phyloP scores from a whole-genome alignment of 2,113 vertebrate genomes.

The Bubo blakistoni region DNA sequence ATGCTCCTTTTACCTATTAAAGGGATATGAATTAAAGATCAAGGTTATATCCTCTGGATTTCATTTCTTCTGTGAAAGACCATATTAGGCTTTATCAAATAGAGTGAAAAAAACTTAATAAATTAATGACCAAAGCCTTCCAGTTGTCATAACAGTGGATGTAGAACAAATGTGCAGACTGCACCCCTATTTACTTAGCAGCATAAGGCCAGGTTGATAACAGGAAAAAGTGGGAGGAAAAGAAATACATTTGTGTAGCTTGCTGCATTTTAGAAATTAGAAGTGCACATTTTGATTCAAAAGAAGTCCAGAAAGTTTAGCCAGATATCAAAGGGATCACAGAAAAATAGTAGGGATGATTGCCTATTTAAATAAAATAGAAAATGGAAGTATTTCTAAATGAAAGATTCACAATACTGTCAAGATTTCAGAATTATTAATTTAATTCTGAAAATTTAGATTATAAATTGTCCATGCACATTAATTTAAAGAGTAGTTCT shows the following conservation, averaged over 20 bases:
- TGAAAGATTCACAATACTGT: neutral
- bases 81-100: neutral
- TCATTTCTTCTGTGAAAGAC: constrained; percentile 1
- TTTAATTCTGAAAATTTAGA: neutral
- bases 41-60: neutral
- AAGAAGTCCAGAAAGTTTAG: neutral
- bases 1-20: neutral
- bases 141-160: neutral
- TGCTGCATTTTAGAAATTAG: neutral
- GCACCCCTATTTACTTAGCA: neutral
- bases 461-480: neutral
- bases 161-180: neutral
- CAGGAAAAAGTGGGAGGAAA: neutral
- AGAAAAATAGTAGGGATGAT: neutral
- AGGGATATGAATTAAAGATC: constrained; percentile 36
- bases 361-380: neutral
- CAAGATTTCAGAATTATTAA: neutral
- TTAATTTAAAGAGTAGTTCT: neutral
- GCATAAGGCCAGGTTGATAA: neutral
- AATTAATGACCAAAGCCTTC: constrained; percentile 16
- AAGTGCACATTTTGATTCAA: neutral
- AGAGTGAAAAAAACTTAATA: neutral
- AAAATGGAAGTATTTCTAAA: neutral
- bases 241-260: neutral
- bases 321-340: neutral